Evolutionary conservation across 2,888 invertebrate genomes (phyloP).

Genomic region (Teleogryllus oceanicus): DNA sequence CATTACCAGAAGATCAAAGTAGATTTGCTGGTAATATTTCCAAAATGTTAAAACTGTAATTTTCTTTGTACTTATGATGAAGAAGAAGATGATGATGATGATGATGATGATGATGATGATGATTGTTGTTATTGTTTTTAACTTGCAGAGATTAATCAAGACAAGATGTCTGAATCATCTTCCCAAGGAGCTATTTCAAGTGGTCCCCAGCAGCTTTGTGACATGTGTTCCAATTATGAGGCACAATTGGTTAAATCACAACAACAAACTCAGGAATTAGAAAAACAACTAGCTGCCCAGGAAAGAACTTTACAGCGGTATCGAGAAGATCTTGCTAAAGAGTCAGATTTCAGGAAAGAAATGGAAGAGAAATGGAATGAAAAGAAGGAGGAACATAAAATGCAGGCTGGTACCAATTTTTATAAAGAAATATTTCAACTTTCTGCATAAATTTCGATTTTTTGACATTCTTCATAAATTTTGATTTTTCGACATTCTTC

Average conservation of each 20-base stretch:
- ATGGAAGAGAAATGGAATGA: constrained; percentile 77
- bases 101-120: no score
- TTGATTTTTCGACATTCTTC: not conserved
- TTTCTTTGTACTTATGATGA: no score
- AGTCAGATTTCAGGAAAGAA: constrained; percentile 68
- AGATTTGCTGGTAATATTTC: not conserved
- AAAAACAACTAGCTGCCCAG: constrained; percentile 42
- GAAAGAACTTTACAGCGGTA: constrained; percentile 59
- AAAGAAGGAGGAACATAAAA: constrained; percentile 68
- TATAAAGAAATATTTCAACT: not conserved
- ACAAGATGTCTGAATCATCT: not conserved
- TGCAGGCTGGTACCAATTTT: constrained; percentile 52
- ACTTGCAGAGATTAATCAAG: not conserved
- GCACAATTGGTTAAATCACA: constrained; percentile 77
- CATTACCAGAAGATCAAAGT: constrained; percentile 26
- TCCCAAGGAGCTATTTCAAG: not conserved
- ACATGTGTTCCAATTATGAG: constrained; percentile 86
- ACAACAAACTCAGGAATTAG: constrained; percentile 48
- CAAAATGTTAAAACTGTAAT: no score
- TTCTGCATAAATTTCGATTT: not conserved
- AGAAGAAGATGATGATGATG: no score
- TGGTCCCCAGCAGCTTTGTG: constrained; percentile 55
- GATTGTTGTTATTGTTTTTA: no score
- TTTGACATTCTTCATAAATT: no score
- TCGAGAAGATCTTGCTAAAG: constrained; percentile 63